Base-by-base conservation (phyloP, 2,888 invertebrate genomes). In the Podabrus alpinus region DNA sequence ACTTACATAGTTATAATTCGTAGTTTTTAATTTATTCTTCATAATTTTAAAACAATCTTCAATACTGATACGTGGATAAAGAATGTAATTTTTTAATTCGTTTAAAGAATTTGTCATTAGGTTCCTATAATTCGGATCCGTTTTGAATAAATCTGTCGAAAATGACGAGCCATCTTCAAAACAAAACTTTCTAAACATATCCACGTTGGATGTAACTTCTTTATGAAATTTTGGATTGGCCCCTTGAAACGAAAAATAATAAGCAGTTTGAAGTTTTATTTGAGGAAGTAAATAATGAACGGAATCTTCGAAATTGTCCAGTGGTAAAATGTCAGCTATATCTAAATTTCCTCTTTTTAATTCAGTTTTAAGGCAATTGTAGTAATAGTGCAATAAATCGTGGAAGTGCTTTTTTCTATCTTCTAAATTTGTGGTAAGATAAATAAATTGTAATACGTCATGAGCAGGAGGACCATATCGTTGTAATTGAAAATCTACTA, bases 391-490 rank as follows among this genome's bases (percentile, higher is more conserved):
- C 5, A 81, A 62, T 9, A 83, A 62, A 59, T 80, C 76, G 7
- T 74, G 24, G 11, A 78, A 68, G 69, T 80, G 78, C 24, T 79
- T 73, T 24, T 77, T 75, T 71, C 84, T 75, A 0, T 75, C 78
- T 61, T 75, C 68, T n/a, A 77, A 75, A 29, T 79, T 76, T 2
- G 83, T 79, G 45, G 77, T 80, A 21, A 80, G 72, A 67, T 81
- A 81, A 19, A 84, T 68, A 15, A 84, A 78, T 60, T 77, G 78
- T 83, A 90, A 88, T 1, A 92, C 86, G 81, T 94, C 94, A 21
- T 91, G 88, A 16, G 91, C 90, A 0, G 92, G 91, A 0, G 93
- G 92, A 16, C 90, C 90, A 83, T 91, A 93, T 68, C 84, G 78
- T n/a, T 82, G 79, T 7, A 81, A 74, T 80, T 86, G 86, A 75